Conservation (phyloP, 2,888 invertebrate genomes). For the Archips xylosteana region DNA sequence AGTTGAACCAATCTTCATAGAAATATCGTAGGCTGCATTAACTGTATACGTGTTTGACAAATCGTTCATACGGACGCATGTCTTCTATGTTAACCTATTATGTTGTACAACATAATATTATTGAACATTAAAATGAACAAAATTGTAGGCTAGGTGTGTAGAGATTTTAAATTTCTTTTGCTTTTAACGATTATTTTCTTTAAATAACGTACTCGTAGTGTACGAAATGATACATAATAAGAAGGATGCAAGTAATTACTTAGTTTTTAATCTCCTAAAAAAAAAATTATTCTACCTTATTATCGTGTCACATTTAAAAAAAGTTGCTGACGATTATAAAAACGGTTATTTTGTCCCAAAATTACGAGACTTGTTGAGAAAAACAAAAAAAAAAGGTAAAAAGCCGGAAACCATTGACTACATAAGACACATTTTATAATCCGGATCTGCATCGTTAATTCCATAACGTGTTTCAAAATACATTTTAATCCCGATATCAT, state of each 20-base stretch:
- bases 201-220: too few species aligned
- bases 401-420: background rate
- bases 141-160: background rate
- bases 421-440: background rate
- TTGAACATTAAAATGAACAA: background rate
- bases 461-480: background rate
- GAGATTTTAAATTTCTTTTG: too few species aligned
- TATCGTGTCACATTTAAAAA: too few species aligned
- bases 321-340: too few species aligned
- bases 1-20: constrained; percentile 16
- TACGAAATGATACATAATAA: too few species aligned
- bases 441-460: background rate
- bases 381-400: background rate
- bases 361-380: background rate
- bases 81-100: constrained; percentile 1
- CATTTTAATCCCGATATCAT: constrained; percentile 1
- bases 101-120: constrained; percentile 5
- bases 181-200: too few species aligned
- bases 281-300: too few species aligned
- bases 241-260: too few species aligned
- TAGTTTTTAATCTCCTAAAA: too few species aligned
- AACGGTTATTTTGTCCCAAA: background rate
- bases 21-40: constrained; percentile 21
- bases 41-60: constrained; percentile 60
- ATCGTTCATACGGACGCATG: constrained; percentile 48